These are phyloP conservation scores for Gari tellinella DNA, from an alignment of 2,888 invertebrate genomes.

Conservation along the genomic window DNA sequence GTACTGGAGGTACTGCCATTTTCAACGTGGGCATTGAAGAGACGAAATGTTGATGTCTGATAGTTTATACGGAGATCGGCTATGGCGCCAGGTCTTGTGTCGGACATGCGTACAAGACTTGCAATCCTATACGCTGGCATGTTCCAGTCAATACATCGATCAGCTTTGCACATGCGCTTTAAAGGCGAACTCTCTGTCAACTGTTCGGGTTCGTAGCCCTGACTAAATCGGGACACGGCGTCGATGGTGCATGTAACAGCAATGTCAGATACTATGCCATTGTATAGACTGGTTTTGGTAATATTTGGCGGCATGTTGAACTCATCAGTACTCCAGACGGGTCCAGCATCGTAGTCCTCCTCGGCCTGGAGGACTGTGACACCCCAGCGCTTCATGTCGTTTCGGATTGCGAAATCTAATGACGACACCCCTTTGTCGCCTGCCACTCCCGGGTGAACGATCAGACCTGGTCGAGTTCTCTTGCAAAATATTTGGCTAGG, in stretches of 20 bases:
- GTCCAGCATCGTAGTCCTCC: constrained; percentile 30
- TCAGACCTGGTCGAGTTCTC: constrained; percentile 28
- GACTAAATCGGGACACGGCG: constrained; percentile 32
- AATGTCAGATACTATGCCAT: constrained; percentile 30
- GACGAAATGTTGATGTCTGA: not conserved
- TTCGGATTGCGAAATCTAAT: constrained; percentile 30
- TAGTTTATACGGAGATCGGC: not conserved
- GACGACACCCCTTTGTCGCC: constrained; percentile 47
- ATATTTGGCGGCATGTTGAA: constrained; percentile 19
- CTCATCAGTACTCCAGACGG: constrained; percentile 38
- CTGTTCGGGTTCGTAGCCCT: constrained; percentile 10
- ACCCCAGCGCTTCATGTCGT: constrained; percentile 20
- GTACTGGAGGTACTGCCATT: not conserved
- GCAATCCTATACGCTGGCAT: constrained; percentile 18
- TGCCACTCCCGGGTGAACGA: constrained; percentile 49
- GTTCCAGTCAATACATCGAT: constrained; percentile 39
- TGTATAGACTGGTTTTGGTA: constrained; percentile 44
- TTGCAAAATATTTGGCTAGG: constrained; percentile 26
- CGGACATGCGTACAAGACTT: constrained; percentile 46
- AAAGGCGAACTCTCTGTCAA: constrained; percentile 11
- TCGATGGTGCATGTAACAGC: constrained; percentile 36
- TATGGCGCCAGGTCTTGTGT: constrained; percentile 44
- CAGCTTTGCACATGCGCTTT: constrained; percentile 28
- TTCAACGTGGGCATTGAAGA: constrained; percentile 46
- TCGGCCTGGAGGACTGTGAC: constrained; percentile 34